A percentile compares a stretch with the other conserved stretches of the same genome.
Conservation (phyloP, 2,797 vertebrate genomes). For the Mormyrops attenuatus region DNA sequence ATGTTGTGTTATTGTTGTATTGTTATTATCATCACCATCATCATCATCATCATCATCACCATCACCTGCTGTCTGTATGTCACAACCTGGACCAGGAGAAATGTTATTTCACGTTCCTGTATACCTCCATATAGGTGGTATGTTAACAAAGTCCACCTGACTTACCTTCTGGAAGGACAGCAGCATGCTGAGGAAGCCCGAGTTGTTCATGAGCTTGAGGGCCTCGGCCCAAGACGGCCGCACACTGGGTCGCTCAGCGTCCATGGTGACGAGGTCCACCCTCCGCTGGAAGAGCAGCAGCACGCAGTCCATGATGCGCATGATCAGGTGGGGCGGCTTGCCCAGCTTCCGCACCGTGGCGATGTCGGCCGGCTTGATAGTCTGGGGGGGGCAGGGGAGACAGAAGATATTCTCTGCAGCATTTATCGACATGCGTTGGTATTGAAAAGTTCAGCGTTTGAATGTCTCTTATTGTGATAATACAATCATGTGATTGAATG, state of each 20-base stretch:
- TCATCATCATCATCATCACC: slow-evolving; percentile 58
- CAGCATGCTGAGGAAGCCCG: slow-evolving; percentile 68
- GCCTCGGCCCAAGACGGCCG: slow-evolving; percentile 75
- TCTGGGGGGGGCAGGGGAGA: slow-evolving; percentile 52
- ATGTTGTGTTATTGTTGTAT: too few relatives aligned
- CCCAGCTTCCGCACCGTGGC: slow-evolving; percentile 78
- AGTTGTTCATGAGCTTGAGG: slow-evolving; percentile 78
- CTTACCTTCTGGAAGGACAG: slow-evolving; percentile 73
- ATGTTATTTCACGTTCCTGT: neutral
- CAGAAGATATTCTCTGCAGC: neutral
- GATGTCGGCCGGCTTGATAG: slow-evolving; percentile 77
- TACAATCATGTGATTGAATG: neutral
- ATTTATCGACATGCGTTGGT: neutral
- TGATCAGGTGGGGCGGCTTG: slow-evolving; percentile 79
- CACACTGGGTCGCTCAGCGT: slow-evolving; percentile 60
- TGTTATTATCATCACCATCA: slow-evolving; percentile 23
- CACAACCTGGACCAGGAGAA: too few relatives aligned
- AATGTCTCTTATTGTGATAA: neutral
- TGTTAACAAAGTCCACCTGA: slow-evolving; percentile 56
- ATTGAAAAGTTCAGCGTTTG: neutral
- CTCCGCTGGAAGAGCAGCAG: slow-evolving; percentile 76
- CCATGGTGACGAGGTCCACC: slow-evolving; percentile 61
- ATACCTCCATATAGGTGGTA: neutral
- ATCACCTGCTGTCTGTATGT: slow-evolving; percentile 20
- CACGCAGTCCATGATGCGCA: slow-evolving; percentile 81